phyloP scores from a whole-genome alignment of 2,113 vertebrate species.

The Stigmatopora argus region DNA sequence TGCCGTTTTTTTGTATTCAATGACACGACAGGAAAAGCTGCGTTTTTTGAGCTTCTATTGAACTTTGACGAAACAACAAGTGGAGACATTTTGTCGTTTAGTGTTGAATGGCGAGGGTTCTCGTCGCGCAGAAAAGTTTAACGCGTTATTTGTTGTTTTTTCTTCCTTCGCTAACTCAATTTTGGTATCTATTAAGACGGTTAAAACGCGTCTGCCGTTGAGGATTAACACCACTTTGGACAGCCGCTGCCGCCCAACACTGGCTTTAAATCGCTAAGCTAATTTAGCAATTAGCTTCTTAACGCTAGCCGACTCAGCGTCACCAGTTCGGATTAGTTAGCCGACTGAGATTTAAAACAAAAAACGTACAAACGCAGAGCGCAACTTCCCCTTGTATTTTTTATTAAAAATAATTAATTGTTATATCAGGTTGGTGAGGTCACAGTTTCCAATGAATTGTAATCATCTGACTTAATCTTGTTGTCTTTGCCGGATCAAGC shows the following conservation, averaged over 20 bases:
- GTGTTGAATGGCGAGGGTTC: conserved; percentile 4
- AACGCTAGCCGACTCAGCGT: conserved; percentile 25
- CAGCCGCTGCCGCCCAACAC: background rate
- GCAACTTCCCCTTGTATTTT: background rate
- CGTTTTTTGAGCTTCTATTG: background rate
- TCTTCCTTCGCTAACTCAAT: background rate
- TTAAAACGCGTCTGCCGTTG: background rate
- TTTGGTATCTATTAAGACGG: background rate
- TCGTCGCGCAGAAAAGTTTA: conserved; percentile 4
- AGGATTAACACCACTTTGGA: conserved; percentile 11
- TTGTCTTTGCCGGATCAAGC: background rate
- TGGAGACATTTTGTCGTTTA: conserved; percentile 21
- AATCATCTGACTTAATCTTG: background rate
- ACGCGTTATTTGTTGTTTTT: conserved; percentile 21
- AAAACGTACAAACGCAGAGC: background rate
- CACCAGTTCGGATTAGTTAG: conserved; percentile 18
- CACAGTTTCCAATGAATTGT: background rate
- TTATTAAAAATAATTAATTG: no score
- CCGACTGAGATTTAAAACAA: background rate
- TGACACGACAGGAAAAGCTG: background rate
- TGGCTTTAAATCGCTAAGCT: conserved; percentile 25
- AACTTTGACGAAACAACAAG: conserved; percentile 8
- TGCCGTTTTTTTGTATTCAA: background rate
- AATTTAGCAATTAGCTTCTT: conserved; percentile 49
- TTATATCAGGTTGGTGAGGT: background rate